Base-by-base conservation (phyloP, 1,140 invertebrate genomes). In the Choristoneura fumiferana region DNA sequence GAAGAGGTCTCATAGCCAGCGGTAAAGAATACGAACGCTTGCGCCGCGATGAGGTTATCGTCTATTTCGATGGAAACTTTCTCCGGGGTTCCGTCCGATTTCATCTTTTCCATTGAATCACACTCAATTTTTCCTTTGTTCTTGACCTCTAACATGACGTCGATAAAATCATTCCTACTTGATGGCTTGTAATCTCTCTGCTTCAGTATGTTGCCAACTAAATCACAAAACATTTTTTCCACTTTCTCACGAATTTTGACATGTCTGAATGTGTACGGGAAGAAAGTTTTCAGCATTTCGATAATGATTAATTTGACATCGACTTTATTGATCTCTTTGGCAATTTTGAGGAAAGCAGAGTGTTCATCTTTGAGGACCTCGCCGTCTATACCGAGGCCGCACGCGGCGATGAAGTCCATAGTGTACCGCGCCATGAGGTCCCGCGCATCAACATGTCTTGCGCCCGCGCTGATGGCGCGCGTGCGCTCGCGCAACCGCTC, bases 331-430 rank as follows among this genome's bases (percentile, higher is more conserved):
- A 63, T 29, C 29, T 37, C 14, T 9, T 62, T 33, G 0, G 83
- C 90, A 65, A 85, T 76, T 62, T 78, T 70, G 15, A 76, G 59
- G 62, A 92, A 91, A 38, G 84, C 74, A n/a, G 81, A 84, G 33
- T 91, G 62, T 2, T 89, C 84, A 60, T 92, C 74, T 92, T 73
- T 8, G 92, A n/a, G n/a, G n/a, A n/a, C n/a, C n/a, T n/a, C n/a
- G n/a, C n/a, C n/a, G n/a, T n/a, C n/a, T n/a, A n/a, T 67, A 1
- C 91, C 92, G 74, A 93, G 92, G 6, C 89, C 91, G 53, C 85
- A 89, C 0, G 84, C 84, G 0, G 87, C 91, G 56, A 92, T 55
- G 15, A 55, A 55, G 35, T 86, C 83, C 3, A 71, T 73, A 80
- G n/a, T n/a, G n/a, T n/a, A n/a, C n/a, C n/a, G n/a, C n/a, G n/a